Conservation (phyloP, 2,113 vertebrate genomes). For the Poecilia latipinna region DNA sequence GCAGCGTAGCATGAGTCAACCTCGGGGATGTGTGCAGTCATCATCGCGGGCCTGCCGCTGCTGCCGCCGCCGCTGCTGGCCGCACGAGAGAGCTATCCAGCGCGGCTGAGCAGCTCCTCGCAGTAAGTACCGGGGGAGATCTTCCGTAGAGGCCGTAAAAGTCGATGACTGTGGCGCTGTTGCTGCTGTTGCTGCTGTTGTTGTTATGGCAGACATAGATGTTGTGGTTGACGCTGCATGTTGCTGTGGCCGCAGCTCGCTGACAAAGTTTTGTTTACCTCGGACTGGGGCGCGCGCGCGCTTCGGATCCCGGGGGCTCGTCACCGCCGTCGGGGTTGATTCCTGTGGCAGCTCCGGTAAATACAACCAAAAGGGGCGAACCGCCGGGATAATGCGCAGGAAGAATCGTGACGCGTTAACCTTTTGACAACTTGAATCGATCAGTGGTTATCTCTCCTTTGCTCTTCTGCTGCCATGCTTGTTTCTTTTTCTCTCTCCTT, state of each 20-base stretch:
- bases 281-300: not conserved
- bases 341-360: no score
- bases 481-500: no score
- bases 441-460: not conserved
- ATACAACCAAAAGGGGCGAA: no score
- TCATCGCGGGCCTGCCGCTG: conserved; percentile 46
- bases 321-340: no score
- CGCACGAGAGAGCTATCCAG: conserved; percentile 38
- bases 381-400: no score
- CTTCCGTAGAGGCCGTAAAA: not conserved
- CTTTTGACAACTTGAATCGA: not conserved
- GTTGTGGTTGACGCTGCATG: conserved; percentile 18
- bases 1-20: conserved; percentile 82
- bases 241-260: conserved; percentile 27
- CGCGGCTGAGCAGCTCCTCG: conserved; percentile 39
- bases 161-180: conserved; percentile 11
- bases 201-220: no score
- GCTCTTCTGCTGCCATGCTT: not conserved
- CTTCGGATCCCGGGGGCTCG: no score
- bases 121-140: conserved; percentile 60
- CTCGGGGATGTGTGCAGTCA: conserved; percentile 81
- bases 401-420: not conserved
- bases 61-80: conserved; percentile 22
- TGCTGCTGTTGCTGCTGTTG: no score
- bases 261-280: conserved; percentile 75